phyloP scores from a whole-genome alignment of 2,888 invertebrate species.

The Mesodorylaimus sp. region DNA sequence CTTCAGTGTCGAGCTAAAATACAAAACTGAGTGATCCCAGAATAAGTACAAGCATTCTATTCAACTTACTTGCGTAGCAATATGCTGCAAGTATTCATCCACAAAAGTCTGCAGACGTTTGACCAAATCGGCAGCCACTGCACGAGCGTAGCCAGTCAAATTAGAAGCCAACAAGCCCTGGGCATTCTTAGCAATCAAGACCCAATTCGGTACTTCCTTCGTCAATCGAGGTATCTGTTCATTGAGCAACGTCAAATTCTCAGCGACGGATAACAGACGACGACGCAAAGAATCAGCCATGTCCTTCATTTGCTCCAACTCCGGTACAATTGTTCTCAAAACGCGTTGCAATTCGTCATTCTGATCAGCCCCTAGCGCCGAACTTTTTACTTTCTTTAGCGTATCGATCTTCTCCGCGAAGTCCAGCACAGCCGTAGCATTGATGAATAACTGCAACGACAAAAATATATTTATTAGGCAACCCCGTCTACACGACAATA shows the following conservation, averaged over 20 bases:
- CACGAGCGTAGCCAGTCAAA: neutral
- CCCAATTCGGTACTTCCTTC: conserved; percentile 1
- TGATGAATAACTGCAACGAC: no score
- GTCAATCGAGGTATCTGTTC: neutral
- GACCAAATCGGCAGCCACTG: neutral
- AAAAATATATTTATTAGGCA: neutral
- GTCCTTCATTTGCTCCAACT: neutral
- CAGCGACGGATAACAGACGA: neutral
- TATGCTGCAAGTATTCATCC: neutral
- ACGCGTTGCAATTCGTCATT: neutral
- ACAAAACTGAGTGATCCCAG: neutral
- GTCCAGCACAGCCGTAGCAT: neutral
- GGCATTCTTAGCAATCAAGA: neutral
- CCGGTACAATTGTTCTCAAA: neutral
- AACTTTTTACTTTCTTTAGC: neutral
- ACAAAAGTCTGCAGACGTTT: neutral
- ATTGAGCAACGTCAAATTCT: neutral
- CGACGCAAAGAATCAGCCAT: neutral
- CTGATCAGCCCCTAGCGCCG: no score
- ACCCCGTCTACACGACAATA: neutral
- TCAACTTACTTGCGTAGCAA: neutral
- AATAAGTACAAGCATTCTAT: neutral
- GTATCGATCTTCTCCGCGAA: neutral
- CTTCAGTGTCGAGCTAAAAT: conserved; percentile 3
- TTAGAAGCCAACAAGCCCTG: neutral